These are phyloP conservation scores for Periparus ater DNA, from an alignment of 2,797 vertebrate species.

Conservation along the genomic window DNA sequence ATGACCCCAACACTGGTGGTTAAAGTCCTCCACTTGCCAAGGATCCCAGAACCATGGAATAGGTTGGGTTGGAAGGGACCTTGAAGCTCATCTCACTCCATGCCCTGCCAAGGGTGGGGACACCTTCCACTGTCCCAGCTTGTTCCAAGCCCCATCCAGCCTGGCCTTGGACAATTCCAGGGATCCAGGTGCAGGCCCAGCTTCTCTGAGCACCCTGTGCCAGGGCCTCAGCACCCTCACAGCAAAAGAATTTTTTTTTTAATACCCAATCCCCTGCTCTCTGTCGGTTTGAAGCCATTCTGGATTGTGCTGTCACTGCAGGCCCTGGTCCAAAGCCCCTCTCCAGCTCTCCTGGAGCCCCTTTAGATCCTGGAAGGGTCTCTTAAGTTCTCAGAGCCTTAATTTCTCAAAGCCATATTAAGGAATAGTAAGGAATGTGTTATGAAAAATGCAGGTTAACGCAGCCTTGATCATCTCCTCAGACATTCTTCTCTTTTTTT, in stretches of 20 bases:
- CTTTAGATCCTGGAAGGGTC: background rate
- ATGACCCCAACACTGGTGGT: background rate
- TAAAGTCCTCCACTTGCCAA: background rate
- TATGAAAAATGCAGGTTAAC: background rate
- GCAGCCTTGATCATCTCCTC: background rate
- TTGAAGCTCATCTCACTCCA: background rate
- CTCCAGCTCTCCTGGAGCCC: background rate
- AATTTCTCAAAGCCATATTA: background rate
- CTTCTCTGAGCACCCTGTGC: background rate
- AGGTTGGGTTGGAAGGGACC: background rate
- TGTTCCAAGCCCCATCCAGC: fast-evolving
- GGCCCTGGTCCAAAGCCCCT: background rate
- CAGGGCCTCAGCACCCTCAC: fast-evolving
- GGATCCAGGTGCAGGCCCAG: background rate
- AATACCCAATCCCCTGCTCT: background rate
- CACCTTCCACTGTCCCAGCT: fast-evolving
- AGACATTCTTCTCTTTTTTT: background rate
- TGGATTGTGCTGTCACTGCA: background rate
- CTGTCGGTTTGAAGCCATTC: background rate
- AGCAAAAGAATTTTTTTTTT: background rate
- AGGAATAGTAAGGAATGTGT: background rate
- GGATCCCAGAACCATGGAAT: background rate
- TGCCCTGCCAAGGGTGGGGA: fast-evolving
- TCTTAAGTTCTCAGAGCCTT: background rate
- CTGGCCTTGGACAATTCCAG: background rate